Percentiles rank a stretch among this genome's conserved stretches.
Evolutionary conservation across 2,113 vertebrate species (phyloP).

Genomic region (Ceyx cyanopectus): DNA sequence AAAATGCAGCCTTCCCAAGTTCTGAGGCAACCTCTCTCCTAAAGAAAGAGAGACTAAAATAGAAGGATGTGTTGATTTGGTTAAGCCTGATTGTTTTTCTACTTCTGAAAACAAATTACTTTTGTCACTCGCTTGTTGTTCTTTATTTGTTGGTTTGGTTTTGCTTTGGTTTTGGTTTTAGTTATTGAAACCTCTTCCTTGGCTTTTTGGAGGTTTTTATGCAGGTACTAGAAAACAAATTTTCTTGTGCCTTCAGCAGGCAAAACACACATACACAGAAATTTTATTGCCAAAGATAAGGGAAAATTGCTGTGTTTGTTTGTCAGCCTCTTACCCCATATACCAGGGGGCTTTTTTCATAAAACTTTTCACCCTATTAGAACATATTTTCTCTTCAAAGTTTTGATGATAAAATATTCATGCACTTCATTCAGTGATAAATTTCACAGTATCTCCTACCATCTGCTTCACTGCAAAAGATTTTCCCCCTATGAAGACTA

Average conservation of each 20-base stretch:
- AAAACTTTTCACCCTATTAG: background rate
- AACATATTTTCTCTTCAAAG: constrained; percentile 28
- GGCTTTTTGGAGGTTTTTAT: background rate
- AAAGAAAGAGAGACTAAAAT: background rate
- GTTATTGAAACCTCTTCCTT: background rate
- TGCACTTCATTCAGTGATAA: background rate
- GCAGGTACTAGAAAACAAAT: constrained; percentile 5
- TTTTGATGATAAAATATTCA: background rate
- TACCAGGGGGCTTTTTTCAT: background rate
- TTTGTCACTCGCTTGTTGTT: background rate
- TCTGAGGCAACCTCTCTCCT: background rate
- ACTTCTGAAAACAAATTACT: background rate
- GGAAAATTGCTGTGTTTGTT: background rate
- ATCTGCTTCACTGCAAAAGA: constrained; percentile 35
- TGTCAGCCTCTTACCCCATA: background rate
- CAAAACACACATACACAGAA: background rate
- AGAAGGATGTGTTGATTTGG: background rate
- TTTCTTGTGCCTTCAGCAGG: constrained; percentile 1
- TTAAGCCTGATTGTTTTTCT: background rate
- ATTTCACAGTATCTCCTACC: constrained; percentile 22
- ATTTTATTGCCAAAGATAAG: background rate
- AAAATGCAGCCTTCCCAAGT: background rate
- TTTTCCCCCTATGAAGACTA: background rate
- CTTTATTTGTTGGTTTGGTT: no score
- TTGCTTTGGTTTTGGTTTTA: background rate